phyloP scores from a whole-genome alignment of 2,888 invertebrate genomes.

The Apeira syringaria region DNA sequence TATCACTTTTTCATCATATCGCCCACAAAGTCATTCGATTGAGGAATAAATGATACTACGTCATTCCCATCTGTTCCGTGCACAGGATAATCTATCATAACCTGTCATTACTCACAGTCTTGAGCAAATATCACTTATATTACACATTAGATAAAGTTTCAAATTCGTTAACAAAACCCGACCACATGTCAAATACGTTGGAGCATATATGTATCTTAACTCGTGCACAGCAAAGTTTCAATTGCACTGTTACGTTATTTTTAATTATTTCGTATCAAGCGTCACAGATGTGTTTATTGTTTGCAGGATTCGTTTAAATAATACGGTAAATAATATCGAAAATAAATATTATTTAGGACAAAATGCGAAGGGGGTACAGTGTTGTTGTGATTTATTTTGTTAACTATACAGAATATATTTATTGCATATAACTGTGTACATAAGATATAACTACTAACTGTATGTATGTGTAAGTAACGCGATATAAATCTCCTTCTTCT shows the following conservation, averaged over 20 bases:
- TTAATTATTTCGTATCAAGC: conserved; percentile 9
- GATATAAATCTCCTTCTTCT: too few species aligned
- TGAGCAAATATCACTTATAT: background rate
- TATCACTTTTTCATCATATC: conserved; percentile 7
- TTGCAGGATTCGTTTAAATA: conserved; percentile 18
- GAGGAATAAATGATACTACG: conserved; percentile 17
- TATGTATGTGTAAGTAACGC: too few species aligned
- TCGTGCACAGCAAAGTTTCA: background rate
- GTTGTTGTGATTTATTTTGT: conserved; percentile 2
- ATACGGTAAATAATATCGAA: conserved; percentile 23
- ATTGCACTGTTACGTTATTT: background rate
- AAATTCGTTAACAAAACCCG: conserved; percentile 1
- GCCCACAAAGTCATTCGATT: conserved; percentile 12
- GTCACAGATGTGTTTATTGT: conserved; percentile 29
- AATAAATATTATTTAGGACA: conserved; percentile 29
- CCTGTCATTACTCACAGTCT: conserved; percentile 7
- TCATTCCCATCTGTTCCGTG: conserved; percentile 23
- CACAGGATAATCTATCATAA: conserved; percentile 16
- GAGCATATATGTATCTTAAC: background rate
- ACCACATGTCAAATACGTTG: too few species aligned
- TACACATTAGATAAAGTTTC: background rate
- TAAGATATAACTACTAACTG: too few species aligned
- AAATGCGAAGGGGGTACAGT: too few species aligned
- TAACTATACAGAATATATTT: too few species aligned
- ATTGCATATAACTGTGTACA: too few species aligned